phyloP scores from a whole-genome alignment of 2,888 invertebrate genomes.

The Eupeodes latifasciatus region DNA sequence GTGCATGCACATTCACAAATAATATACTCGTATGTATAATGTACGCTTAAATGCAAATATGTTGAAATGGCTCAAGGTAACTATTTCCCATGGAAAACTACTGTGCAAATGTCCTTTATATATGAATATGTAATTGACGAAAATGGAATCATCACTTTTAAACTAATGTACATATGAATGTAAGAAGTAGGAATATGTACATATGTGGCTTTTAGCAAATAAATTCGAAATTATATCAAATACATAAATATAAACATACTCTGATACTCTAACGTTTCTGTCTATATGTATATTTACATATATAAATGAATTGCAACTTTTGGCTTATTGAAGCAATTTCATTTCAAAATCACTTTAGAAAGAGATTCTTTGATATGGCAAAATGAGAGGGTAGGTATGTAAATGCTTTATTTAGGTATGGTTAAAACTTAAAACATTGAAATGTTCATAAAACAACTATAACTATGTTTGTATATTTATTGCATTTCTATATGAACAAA shows the following conservation, averaged over 20 bases:
- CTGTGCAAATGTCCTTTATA: slow-evolving; percentile 17
- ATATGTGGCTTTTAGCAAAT: background rate
- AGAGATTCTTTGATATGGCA: slow-evolving; percentile 11
- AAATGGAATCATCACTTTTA: slow-evolving; percentile 26
- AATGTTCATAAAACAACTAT: too few relatives aligned
- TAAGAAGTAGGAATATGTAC: background rate
- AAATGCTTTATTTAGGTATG: background rate
- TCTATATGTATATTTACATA: too few relatives aligned
- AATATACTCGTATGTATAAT: background rate
- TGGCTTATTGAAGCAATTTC: background rate
- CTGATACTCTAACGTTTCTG: background rate
- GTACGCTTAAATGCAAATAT: background rate
- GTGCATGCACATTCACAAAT: too few relatives aligned
- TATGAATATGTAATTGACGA: slow-evolving; percentile 22
- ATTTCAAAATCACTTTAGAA: background rate
- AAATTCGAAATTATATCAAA: slow-evolving; percentile 6
- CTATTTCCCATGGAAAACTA: slow-evolving; percentile 11
- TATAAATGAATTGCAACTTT: background rate
- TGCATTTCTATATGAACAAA: background rate
- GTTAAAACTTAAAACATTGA: too few relatives aligned
- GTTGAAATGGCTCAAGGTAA: background rate
- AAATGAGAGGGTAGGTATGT: background rate
- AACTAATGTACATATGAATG: background rate
- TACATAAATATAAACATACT: background rate
- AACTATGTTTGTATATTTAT: too few relatives aligned